A percentile compares a stretch with the other conserved stretches of the same genome.
Conservation (phyloP, 2,797 vertebrate genomes). For the Coranthus polyacanthus region DNA sequence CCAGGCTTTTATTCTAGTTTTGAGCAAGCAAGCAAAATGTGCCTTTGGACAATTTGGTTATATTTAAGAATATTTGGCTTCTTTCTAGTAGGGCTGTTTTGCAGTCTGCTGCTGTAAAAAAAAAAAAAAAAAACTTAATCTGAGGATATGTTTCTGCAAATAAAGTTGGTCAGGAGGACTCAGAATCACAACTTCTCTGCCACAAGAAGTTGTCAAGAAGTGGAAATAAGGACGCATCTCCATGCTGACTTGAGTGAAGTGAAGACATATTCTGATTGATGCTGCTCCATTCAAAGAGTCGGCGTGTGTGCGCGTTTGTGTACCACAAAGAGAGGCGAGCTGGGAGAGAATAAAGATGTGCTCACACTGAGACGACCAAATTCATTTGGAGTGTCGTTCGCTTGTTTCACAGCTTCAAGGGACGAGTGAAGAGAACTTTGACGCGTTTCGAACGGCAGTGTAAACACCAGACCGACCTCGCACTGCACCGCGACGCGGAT, state of each 20-base stretch:
- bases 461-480: conserved; percentile 34
- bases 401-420: conserved; percentile 36
- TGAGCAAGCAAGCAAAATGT: too few relatives aligned
- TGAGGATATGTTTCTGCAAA: not conserved
- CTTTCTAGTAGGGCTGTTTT: too few relatives aligned
- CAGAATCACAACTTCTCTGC: conserved; percentile 24
- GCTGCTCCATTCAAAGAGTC: conserved; percentile 22
- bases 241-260: conserved; percentile 15
- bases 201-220: conserved; percentile 21
- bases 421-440: conserved; percentile 29
- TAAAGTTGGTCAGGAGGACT: conserved; percentile 29
- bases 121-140: conserved; percentile 9
- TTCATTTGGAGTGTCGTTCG: conserved; percentile 23
- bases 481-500: conserved; percentile 29
- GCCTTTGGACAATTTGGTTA: too few relatives aligned
- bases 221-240: conserved; percentile 36
- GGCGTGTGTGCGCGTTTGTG: not conserved
- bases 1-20: too few relatives aligned
- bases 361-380: conserved; percentile 32
- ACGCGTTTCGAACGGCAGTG: conserved; percentile 23
- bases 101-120: not conserved
- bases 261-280: conserved; percentile 46
- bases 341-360: not conserved
- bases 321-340: conserved; percentile 1
- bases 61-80: too few relatives aligned